phyloP scores from a whole-genome alignment of 2,888 invertebrate species.

The Trissoscelio sp. region DNA sequence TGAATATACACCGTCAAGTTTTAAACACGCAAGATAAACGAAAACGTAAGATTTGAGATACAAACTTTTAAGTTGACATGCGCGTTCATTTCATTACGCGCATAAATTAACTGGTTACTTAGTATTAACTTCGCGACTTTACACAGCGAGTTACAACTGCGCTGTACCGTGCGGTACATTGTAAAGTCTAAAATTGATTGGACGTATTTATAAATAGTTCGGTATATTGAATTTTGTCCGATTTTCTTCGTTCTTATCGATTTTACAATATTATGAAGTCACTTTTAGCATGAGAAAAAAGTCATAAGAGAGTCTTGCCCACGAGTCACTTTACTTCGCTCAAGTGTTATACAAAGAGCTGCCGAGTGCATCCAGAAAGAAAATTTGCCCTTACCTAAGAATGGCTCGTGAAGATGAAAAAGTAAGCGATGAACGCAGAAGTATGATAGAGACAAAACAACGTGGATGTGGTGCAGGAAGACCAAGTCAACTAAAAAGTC shows the following conservation, averaged over 20 bases:
- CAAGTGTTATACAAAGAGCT: conserved; percentile 48
- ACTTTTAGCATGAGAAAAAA: conserved; percentile 53
- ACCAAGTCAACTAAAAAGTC: conserved; percentile 40
- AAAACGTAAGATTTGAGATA: conserved; percentile 31
- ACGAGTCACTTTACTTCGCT: conserved; percentile 54
- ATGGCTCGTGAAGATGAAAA: conserved; percentile 56
- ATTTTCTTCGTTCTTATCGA: conserved; percentile 23
- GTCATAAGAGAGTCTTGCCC: conserved; percentile 55
- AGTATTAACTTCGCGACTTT: conserved; percentile 11
- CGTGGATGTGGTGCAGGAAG: conserved; percentile 25
- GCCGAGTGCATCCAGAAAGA: conserved; percentile 65
- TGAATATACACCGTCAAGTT: conserved; percentile 26
- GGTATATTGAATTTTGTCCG: conserved; percentile 23
- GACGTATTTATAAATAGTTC: not conserved
- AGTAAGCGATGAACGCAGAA: conserved; percentile 36
- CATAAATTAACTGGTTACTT: conserved; percentile 32
- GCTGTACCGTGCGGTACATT: no score
- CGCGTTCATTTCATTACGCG: conserved; percentile 27
- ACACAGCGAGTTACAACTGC: no score
- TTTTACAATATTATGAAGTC: conserved; percentile 45
- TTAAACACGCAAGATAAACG: conserved; percentile 29
- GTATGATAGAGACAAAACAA: conserved; percentile 44
- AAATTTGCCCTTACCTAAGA: conserved; percentile 63
- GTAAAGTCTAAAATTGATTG: not conserved
- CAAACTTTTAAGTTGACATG: conserved; percentile 34